Conservation (phyloP, 2,797 vertebrate genomes). For the Myotis pilosus region DNA sequence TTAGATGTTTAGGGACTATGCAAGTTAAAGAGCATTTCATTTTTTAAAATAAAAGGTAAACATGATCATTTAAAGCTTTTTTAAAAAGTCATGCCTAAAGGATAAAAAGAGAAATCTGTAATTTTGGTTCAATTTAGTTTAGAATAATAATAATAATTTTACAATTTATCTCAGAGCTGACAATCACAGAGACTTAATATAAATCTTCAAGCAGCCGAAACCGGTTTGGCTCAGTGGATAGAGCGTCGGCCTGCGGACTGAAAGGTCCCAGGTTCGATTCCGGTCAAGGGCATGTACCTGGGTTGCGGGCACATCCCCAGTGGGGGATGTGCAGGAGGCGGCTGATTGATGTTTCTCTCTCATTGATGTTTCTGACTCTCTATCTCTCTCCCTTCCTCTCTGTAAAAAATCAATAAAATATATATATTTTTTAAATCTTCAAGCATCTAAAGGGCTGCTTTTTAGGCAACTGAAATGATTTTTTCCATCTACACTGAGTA, state of each 20-base stretch:
- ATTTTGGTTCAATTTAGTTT: slow-evolving; percentile 26
- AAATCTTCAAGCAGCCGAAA: background rate
- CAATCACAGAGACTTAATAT: background rate
- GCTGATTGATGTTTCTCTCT: too few relatives aligned
- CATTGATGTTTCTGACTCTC: too few relatives aligned
- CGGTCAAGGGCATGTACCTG: too few relatives aligned
- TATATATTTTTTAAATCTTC: too few relatives aligned
- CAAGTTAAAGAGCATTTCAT: background rate
- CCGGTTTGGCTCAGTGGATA: too few relatives aligned
- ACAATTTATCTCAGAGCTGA: background rate
- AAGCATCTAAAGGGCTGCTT: background rate
- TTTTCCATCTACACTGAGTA: background rate
- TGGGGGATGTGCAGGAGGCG: too few relatives aligned
- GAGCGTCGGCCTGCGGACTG: too few relatives aligned
- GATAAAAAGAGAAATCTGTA: slow-evolving; percentile 16
- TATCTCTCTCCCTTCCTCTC: too few relatives aligned
- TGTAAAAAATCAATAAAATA: too few relatives aligned
- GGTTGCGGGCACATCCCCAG: too few relatives aligned
- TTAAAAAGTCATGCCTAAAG: background rate
- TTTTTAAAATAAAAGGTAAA: slow-evolving; percentile 41
- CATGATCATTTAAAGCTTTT: background rate
- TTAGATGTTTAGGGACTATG: slow-evolving; percentile 6
- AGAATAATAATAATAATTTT: slow-evolving; percentile 8
- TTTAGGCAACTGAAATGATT: background rate
- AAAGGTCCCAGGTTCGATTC: too few relatives aligned